phyloP scores from a whole-genome alignment of 2,888 invertebrate genomes.

The Drosophila sordidula region DNA sequence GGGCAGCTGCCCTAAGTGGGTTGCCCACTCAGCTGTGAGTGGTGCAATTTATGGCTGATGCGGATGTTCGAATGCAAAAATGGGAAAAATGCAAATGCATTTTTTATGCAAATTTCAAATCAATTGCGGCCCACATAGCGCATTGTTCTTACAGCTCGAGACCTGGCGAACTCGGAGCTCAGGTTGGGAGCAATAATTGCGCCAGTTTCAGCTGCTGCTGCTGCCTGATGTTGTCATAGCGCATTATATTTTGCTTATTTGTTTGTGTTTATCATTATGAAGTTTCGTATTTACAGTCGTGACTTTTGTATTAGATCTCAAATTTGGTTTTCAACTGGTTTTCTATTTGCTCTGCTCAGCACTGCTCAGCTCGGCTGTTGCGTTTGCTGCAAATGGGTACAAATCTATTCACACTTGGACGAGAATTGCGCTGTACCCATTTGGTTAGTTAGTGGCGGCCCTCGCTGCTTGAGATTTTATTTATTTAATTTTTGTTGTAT shows the following conservation, averaged over 20 bases:
- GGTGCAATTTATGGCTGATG: slow-evolving; percentile 57
- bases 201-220: slow-evolving; percentile 35
- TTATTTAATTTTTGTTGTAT: slow-evolving; percentile 4
- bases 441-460: slow-evolving; percentile 14
- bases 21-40: slow-evolving; percentile 7
- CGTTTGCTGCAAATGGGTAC: slow-evolving; percentile 58
- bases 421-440: slow-evolving; percentile 52
- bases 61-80: slow-evolving; percentile 67
- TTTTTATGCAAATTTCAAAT: slow-evolving; percentile 67
- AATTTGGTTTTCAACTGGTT: slow-evolving; percentile 64
- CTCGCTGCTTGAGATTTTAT: slow-evolving; percentile 9
- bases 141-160: slow-evolving; percentile 18
- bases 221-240: slow-evolving; percentile 40
- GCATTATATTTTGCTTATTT: slow-evolving; percentile 36
- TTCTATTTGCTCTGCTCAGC: slow-evolving; percentile 55
- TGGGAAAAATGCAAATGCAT: slow-evolving; percentile 49
- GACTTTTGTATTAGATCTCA: slow-evolving; percentile 66
- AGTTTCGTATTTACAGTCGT: slow-evolving; percentile 57
- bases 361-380: slow-evolving; percentile 12
- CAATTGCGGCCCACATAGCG: slow-evolving; percentile 46
- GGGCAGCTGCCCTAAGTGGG: slow-evolving; percentile 12
- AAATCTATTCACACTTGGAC: slow-evolving; percentile 74
- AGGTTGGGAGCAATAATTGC: slow-evolving; percentile 33
- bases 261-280: slow-evolving; percentile 63
- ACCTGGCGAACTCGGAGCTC: slow-evolving; percentile 5